Evolutionary conservation across 2,113 vertebrate species (phyloP).

Genomic region (Otis tarda): DNA sequence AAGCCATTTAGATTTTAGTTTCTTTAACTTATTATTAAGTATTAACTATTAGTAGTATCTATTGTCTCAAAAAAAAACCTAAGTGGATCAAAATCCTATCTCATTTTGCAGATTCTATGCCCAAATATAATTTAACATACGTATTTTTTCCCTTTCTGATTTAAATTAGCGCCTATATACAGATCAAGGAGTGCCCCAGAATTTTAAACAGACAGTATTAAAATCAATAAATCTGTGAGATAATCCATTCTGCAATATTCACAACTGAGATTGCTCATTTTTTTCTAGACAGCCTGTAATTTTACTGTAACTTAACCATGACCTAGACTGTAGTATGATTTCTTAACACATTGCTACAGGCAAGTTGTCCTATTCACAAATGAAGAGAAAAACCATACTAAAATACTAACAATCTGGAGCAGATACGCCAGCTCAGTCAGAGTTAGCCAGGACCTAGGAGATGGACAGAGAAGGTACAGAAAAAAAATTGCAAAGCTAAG

Average conservation of each 20-base stretch:
- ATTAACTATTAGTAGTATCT: background rate
- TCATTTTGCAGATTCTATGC: background rate
- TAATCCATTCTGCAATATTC: conserved; percentile 22
- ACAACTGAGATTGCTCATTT: conserved; percentile 29
- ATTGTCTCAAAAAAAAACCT: background rate
- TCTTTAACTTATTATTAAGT: background rate
- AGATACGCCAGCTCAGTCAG: background rate
- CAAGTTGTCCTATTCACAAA: background rate
- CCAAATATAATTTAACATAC: background rate
- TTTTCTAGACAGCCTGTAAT: conserved; percentile 1
- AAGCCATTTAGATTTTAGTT: background rate
- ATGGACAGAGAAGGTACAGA: background rate
- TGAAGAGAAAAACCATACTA: background rate
- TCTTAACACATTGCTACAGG: background rate
- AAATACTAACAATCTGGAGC: background rate
- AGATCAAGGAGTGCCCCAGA: background rate
- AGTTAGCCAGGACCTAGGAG: background rate
- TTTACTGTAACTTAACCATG: conserved; percentile 20
- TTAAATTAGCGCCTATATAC: background rate
- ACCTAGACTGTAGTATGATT: background rate
- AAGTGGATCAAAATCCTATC: background rate
- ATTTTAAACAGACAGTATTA: conserved; percentile 20
- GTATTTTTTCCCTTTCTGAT: background rate
- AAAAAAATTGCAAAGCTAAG: background rate
- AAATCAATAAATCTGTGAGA: conserved; percentile 36